Conservation (phyloP, 2,113 vertebrate genomes). For the Prietella phreatophila region DNA sequence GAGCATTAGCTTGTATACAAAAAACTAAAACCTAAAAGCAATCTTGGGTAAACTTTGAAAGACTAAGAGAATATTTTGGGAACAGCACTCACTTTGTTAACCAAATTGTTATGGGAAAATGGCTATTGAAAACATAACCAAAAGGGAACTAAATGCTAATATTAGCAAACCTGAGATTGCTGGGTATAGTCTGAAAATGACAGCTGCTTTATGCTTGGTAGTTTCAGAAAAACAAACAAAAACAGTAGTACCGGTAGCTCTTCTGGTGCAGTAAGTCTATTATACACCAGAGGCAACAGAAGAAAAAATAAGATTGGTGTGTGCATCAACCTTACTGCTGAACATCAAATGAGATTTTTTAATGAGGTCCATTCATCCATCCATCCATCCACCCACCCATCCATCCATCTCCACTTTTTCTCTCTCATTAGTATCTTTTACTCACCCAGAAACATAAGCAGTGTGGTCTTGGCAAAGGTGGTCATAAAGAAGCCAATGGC, state of each 20-base stretch:
- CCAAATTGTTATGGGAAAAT: background rate
- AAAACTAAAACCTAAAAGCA: too few species aligned
- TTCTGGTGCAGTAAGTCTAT: background rate
- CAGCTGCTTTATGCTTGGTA: background rate
- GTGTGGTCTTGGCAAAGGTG: constrained; percentile 78
- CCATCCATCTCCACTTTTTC: background rate
- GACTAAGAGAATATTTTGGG: background rate
- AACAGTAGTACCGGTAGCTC: background rate
- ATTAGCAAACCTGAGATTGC: background rate
- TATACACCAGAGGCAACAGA: too few species aligned
- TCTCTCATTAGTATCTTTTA: background rate
- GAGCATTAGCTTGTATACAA: too few species aligned
- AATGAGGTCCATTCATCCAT: background rate
- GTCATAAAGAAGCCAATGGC: constrained; percentile 71
- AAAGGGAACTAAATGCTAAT: background rate
- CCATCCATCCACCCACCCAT: background rate
- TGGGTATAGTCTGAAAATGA: background rate
- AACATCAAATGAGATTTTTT: background rate
- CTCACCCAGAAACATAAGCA: constrained; percentile 81
- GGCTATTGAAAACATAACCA: background rate
- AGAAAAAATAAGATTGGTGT: background rate
- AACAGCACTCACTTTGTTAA: background rate
- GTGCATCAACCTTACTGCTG: background rate
- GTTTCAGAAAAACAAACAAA: too few species aligned
- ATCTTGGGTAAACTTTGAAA: too few species aligned